Percentiles rank a stretch among this genome's conserved stretches.
These are phyloP conservation scores for Tiphia femorata DNA, from an alignment of 2,888 invertebrate genomes.

Conservation along the genomic window DNA sequence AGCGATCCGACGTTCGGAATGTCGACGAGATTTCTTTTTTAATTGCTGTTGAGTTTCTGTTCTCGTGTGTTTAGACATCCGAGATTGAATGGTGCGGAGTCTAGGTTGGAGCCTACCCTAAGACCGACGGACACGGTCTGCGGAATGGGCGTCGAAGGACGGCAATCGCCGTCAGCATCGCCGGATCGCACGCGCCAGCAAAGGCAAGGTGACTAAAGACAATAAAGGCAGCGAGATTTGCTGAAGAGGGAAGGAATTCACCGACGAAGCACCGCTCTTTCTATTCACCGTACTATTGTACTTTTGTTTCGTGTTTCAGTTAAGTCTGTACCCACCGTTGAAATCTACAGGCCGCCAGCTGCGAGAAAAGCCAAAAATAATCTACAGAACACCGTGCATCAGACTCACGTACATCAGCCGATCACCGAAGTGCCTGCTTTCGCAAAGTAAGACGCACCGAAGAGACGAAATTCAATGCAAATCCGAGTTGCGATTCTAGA, in stretches of 20 bases:
- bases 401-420: conserved; percentile 6
- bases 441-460: conserved; percentile 33
- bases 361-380: conserved; percentile 62
- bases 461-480: background rate
- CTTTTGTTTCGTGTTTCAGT: conserved; percentile 42
- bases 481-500: too few relatives aligned
- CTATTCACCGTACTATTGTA: too few relatives aligned
- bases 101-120: conserved; percentile 32
- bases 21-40: background rate
- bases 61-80: conserved; percentile 40
- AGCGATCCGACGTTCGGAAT: conserved; percentile 1
- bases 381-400: conserved; percentile 23
- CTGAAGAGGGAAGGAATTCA: too few relatives aligned
- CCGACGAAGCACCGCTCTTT: too few relatives aligned
- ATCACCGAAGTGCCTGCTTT: conserved; percentile 21
- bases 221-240: too few relatives aligned
- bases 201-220: conserved; percentile 63
- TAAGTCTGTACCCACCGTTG: conserved; percentile 63
- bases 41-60: conserved; percentile 5
- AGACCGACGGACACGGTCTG: conserved; percentile 30
- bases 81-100: conserved; percentile 58
- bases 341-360: conserved; percentile 72
- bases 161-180: conserved; percentile 51
- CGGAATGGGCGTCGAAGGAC: conserved; percentile 61
- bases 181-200: conserved; percentile 54